A percentile compares a stretch with the other conserved stretches of the same genome.
Evolutionary conservation across 2,888 invertebrate species (phyloP).

Genomic region (Malthinus flaveolus): DNA sequence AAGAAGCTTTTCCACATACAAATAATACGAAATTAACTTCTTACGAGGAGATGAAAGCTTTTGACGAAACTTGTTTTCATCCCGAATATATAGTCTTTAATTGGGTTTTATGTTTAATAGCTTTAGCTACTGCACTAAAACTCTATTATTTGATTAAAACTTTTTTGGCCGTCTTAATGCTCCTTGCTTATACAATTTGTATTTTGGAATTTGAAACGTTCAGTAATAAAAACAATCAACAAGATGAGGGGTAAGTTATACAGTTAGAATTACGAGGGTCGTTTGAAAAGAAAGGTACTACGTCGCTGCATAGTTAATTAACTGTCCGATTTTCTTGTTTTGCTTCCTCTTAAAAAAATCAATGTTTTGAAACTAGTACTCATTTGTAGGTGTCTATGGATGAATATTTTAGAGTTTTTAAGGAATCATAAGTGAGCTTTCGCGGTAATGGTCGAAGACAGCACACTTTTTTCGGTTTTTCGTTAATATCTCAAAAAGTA

Average conservation of each 20-base stretch:
- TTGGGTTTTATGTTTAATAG: constrained; percentile 90
- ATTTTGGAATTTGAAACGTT: constrained; percentile 57
- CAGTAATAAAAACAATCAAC: constrained; percentile 29
- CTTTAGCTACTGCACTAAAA: constrained; percentile 88
- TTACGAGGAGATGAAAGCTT: not conserved
- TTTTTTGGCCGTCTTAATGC: constrained; percentile 74
- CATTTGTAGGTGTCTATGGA: too few relatives aligned
- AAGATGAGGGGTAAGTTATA: not conserved
- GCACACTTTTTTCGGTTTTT: too few relatives aligned
- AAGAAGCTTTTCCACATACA: not conserved
- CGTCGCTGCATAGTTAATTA: too few relatives aligned
- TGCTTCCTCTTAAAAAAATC: too few relatives aligned
- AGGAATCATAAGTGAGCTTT: too few relatives aligned
- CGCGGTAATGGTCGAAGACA: too few relatives aligned
- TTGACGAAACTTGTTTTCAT: constrained; percentile 57
- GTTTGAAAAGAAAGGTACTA: too few relatives aligned
- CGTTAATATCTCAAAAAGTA: too few relatives aligned
- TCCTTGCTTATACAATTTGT: constrained; percentile 72
- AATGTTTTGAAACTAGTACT: too few relatives aligned
- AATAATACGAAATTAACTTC: not conserved
- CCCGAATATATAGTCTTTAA: constrained; percentile 92
- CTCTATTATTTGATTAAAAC: constrained; percentile 87
- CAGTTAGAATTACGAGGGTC: not conserved
- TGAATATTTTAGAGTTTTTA: too few relatives aligned
- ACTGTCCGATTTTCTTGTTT: too few relatives aligned